Evolutionary conservation across 2,888 invertebrate genomes (phyloP).

Genomic region (Plagodis dolabraria): DNA sequence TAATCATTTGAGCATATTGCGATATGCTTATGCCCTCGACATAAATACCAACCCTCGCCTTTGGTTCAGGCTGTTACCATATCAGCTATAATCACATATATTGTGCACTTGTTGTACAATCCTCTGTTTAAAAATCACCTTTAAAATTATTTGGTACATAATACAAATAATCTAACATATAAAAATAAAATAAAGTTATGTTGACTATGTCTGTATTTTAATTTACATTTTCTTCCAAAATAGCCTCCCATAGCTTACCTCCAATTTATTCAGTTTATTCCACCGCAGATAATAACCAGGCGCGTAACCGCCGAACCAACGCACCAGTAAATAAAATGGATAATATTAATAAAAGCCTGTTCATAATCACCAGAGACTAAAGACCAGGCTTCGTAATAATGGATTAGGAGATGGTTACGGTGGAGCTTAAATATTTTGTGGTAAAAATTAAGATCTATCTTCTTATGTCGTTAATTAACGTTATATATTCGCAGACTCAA

Average conservation of each 20-base stretch:
- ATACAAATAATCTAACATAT: no score
- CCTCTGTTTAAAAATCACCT: no score
- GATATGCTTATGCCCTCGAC: no score
- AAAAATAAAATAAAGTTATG: no score
- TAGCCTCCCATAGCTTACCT: slow-evolving; percentile 15
- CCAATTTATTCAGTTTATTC: slow-evolving; percentile 13
- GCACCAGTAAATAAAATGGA: slow-evolving; percentile 38
- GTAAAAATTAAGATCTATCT: neutral
- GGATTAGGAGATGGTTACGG: slow-evolving; percentile 18
- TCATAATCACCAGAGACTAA: slow-evolving; percentile 31
- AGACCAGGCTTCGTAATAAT: slow-evolving; percentile 26
- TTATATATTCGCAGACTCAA: no score
- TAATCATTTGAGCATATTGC: no score
- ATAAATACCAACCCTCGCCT: no score
- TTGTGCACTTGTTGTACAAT: no score
- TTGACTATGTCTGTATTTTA: neutral
- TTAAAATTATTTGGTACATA: no score
- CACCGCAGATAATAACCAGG: slow-evolving; percentile 33
- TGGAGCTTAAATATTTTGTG: slow-evolving; percentile 11
- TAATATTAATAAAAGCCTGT: slow-evolving; percentile 43
- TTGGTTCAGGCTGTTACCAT: no score
- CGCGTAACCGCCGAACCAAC: slow-evolving; percentile 35
- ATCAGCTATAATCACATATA: no score
- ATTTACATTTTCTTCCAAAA: slow-evolving; percentile 11
- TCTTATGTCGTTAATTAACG: neutral